Conservation (phyloP, 2,888 invertebrate species). For the Meteorus cinctellus region DNA sequence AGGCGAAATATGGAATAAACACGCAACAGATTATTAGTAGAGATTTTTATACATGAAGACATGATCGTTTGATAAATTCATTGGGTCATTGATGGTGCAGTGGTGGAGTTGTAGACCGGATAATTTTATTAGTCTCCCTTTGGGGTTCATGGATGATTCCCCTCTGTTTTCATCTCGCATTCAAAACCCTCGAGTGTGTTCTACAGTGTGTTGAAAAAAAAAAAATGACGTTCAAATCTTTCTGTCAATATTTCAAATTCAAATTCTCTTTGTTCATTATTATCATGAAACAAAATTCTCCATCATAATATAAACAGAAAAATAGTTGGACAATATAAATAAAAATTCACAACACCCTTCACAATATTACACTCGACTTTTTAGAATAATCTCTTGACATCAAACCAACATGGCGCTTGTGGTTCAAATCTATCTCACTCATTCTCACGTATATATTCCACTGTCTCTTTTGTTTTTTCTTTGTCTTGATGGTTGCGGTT, state of each 20-base stretch:
- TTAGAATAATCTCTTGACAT: not conserved
- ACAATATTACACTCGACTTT: conserved; percentile 4
- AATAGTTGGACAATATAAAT: not conserved
- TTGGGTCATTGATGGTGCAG: conserved; percentile 4
- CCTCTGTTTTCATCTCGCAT: conserved; percentile 13
- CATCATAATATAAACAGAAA: too few relatives aligned
- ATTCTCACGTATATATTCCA: too few relatives aligned
- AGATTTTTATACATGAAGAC: not conserved
- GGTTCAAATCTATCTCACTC: too few relatives aligned
- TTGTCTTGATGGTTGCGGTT: conserved; percentile 30
- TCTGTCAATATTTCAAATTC: not conserved
- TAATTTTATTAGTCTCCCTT: conserved; percentile 69
- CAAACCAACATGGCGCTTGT: conserved; percentile 19
- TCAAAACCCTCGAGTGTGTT: conserved; percentile 16
- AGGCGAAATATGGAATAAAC: not conserved
- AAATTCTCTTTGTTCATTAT: too few relatives aligned
- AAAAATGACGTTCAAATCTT: conserved; percentile 22
- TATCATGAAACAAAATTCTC: too few relatives aligned
- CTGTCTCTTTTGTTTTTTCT: not conserved
- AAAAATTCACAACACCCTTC: not conserved
- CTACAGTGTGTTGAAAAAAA: not conserved
- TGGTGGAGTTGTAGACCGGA: conserved; percentile 67
- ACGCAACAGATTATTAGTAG: not conserved
- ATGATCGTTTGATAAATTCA: conserved; percentile 32
- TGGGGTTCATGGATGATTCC: conserved; percentile 31